Evolutionary conservation across 2,797 vertebrate genomes (phyloP).

Genomic region (Helicolenus hilgendorfi): DNA sequence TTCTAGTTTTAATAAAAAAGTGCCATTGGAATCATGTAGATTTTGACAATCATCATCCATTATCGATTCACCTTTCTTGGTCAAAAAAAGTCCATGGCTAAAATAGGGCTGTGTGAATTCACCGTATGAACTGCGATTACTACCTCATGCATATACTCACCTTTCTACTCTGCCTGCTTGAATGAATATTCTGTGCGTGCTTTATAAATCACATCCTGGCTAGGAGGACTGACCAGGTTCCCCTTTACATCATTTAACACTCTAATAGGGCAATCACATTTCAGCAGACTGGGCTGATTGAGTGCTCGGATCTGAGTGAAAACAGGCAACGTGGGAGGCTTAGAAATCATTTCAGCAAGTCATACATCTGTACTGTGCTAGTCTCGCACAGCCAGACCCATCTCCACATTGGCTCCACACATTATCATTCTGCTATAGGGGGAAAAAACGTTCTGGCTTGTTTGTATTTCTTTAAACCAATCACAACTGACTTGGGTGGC

Average conservation of each 20-base stretch:
- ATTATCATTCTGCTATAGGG: not conserved
- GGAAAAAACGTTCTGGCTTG: not conserved
- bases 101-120: not conserved
- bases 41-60: not conserved
- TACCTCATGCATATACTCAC: not conserved
- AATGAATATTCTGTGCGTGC: slow-evolving; percentile 25
- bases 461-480: not conserved
- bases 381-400: not conserved
- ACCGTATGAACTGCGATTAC: not conserved
- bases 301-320: not conserved
- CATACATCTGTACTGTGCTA: not conserved
- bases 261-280: not conserved
- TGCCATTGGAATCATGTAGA: not conserved
- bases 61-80: not conserved
- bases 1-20: not conserved
- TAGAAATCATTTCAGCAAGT: not conserved
- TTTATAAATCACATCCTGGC: slow-evolving; percentile 3
- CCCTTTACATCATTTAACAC: slow-evolving; percentile 27
- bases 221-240: slow-evolving; percentile 23
- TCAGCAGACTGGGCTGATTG: not conserved
- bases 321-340: slow-evolving; percentile 1
- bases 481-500: not conserved
- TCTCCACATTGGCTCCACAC: not conserved
- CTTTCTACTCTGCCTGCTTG: not conserved
- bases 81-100: not conserved